Conservation (phyloP, 2,888 invertebrate genomes). For the Ptycholaimellus sp. region DNA sequence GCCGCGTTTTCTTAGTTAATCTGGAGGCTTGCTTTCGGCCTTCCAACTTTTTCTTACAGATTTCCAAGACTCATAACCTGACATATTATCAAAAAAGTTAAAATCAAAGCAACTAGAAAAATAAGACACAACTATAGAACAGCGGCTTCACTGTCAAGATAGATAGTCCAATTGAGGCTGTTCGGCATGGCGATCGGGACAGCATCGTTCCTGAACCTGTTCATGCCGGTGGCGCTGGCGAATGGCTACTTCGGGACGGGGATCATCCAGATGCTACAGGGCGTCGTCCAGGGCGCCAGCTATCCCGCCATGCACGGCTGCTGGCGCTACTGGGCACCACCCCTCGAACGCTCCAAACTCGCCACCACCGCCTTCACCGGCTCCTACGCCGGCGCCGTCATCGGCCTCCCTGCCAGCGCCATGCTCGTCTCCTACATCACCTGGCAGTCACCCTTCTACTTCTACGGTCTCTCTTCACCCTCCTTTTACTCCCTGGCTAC, state of each 20-base stretch:
- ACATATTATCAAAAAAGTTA: no score
- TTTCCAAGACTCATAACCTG: no score
- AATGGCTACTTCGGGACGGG: constrained; percentile 54
- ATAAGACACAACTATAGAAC: no score
- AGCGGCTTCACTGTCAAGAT: no score
- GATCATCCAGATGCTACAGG: constrained; percentile 67
- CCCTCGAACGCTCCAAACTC: constrained; percentile 74
- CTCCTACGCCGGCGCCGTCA: constrained; percentile 88
- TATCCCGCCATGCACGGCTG: constrained; percentile 99
- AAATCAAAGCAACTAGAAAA: no score
- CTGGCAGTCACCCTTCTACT: constrained; percentile 83
- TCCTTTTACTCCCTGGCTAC: no score
- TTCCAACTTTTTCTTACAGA: no score
- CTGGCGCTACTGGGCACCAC: constrained; percentile 98
- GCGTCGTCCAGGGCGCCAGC: constrained; percentile 82
- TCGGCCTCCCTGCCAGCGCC: constrained; percentile 79
- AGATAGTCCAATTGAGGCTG: no score
- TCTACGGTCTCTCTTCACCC: constrained; percentile 54
- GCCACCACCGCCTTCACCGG: constrained; percentile 95
- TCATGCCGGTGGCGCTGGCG: constrained; percentile 69
- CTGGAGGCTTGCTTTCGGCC: no score
- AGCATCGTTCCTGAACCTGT: constrained; percentile 70
- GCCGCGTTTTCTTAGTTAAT: no score
- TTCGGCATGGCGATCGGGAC: constrained; percentile 80
- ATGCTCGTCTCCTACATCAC: constrained; percentile 60